Base-by-base conservation (phyloP, 2,113 vertebrate species). In the Macaca nemestrina region DNA sequence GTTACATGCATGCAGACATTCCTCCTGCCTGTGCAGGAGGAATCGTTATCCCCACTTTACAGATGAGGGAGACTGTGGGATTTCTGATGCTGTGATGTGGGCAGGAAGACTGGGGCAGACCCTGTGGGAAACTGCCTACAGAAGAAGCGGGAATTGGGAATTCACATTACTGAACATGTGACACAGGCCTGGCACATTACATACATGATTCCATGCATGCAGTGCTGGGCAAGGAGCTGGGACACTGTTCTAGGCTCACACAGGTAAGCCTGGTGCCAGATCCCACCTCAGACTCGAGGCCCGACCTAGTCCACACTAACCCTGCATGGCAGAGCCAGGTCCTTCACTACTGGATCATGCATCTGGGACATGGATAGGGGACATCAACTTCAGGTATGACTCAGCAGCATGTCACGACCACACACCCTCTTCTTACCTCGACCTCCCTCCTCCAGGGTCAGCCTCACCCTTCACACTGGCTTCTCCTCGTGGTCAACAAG, bases 401-500 rank as follows among this genome's bases (percentile, higher is more conserved):
- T 57, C 59, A 35, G 68, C 6, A 2, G 25, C 25, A 16, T 25
- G 38, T n/a, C 27, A 6, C n/a, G 18, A 43, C 52, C 13, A 61
- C 30, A 23, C 11, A 20, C 45, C 25, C 18, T 61, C 30, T 45
- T 40, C 38, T 45, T 14, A 17, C 27, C 68, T 93, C 16, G 6
- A 25, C 14, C 14, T 68, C 35, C 79, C 30, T 30, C 4, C 10
- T 83, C 16, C 22, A 0, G 5, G 17, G 43, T n/a, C 59, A 22
- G 27, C 40, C 59, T 50, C 14, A 0, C 8, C 38, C 57, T 59
- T 67, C 25, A 23, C 14, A 32, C 67, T 30, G 11, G 23, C 23
- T 35, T 32, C 40, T 48, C 55, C 14, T 50, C 2, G 0, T 6
- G 13, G 50, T 25, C 0, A 1, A 57, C 1, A 2, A 59, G 16